Percentiles rank a stretch among this genome's conserved stretches.
phyloP scores from a whole-genome alignment of 2,113 vertebrate genomes.

The Ameiurus melas region DNA sequence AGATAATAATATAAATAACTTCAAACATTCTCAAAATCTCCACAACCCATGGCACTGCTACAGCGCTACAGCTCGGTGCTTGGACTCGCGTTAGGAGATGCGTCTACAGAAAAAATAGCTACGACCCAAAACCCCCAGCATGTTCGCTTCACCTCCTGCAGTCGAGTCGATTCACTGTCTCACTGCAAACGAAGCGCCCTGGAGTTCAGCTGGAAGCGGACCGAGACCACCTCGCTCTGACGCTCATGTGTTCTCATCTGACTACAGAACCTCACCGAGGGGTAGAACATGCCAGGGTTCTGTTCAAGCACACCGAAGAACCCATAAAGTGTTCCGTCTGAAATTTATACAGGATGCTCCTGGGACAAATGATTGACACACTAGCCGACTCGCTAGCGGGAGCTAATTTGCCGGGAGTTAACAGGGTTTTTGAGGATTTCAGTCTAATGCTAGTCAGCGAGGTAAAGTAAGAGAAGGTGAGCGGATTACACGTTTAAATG shows the following conservation, averaged over 20 bases:
- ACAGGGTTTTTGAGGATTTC: neutral
- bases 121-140: neutral
- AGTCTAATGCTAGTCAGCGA: neutral
- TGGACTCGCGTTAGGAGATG: neutral
- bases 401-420: neutral
- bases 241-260: neutral
- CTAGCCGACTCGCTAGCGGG: neutral
- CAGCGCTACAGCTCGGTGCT: neutral
- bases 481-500: neutral
- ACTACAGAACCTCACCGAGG: neutral
- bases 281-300: neutral
- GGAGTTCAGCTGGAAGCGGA: neutral
- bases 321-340: neutral
- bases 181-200: neutral
- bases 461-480: neutral
- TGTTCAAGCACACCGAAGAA: neutral
- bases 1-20: neutral
- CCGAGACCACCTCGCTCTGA: neutral
- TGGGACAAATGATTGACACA: neutral
- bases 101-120: neutral
- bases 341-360: neutral
- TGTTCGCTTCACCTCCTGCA: neutral
- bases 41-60: neutral
- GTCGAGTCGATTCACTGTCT: neutral
- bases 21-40: neutral